Base-by-base conservation (phyloP, 2,797 vertebrate species). In the Steatocranus sp. region DNA sequence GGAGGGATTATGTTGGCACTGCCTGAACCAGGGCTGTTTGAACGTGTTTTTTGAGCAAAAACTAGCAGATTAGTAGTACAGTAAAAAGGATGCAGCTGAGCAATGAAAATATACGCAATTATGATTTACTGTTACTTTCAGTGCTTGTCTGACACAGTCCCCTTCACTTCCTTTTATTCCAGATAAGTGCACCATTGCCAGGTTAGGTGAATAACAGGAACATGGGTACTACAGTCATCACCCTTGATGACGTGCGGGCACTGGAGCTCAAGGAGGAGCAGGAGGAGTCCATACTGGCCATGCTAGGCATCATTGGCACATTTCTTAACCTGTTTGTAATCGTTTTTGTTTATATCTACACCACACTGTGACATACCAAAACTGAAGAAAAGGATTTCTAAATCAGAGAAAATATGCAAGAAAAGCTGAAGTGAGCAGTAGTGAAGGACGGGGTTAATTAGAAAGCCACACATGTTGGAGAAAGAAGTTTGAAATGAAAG, bases 251-350 rank as follows among this genome's bases (percentile, higher is more conserved):
- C 56, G 94, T 97, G 87, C 96, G 87, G 87, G 96, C 90, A 75
- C 95, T 96, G 92, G 97, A 98, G 91, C 96, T 96, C 85, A 98
- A 97, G 93, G 97, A 98, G 90, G 97, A 98, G 93, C 97, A 97
- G 91, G 97, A 98, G 89, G 97, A 98, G 92, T 98, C 97, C 90
- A 95, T 98, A 90, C 94, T 98, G 95, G 97, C 97, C 80, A 87
- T 97, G 93, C 93, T 98, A 79, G 97, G 97, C 78, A 98, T 98
- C 89, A 93, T 97, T 75, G 97, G 97, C 90, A 98, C 96, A 74
- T 96, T 98, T 89, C 96, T 98, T 20, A 98, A 98, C 94, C 96
- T 98, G 74, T 97, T 98, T 83, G 97, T 98, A 81, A 97, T 97
- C 4, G 95, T 98, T 87, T 98, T 97, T 90, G 97, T 98, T 83